A percentile compares a stretch with the other conserved stretches of the same genome.
These are phyloP conservation scores for Branchinecta lynchi DNA, from an alignment of 1,140 invertebrate genomes.

Conservation along the genomic window DNA sequence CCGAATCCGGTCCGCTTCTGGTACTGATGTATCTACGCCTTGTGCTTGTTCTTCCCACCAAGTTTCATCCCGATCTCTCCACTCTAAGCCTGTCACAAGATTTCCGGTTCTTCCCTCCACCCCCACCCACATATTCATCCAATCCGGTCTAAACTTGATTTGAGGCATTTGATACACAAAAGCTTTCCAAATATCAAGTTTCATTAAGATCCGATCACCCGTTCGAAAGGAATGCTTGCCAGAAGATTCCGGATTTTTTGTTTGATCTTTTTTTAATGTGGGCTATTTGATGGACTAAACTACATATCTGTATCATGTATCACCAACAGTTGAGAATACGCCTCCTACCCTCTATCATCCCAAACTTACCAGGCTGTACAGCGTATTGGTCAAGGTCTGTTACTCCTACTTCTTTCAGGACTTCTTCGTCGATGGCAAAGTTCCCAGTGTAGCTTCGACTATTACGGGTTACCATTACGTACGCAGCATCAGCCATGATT, in stretches of 20 bases:
- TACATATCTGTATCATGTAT: too few species aligned
- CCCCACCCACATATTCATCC: not conserved
- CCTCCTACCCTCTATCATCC: too few species aligned
- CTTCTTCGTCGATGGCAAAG: constrained; percentile 86
- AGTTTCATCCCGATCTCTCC: constrained; percentile 4
- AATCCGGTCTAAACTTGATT: too few species aligned
- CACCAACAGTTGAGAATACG: too few species aligned
- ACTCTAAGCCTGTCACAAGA: not conserved
- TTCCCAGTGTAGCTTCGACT: constrained; percentile 65
- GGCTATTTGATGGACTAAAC: too few species aligned
- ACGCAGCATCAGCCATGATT: constrained; percentile 91
- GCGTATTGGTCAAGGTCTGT: constrained; percentile 75
- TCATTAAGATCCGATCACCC: too few species aligned
- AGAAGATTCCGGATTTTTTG: too few species aligned
- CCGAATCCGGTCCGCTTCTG: too few species aligned
- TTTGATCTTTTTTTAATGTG: too few species aligned
- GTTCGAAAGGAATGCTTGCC: too few species aligned
- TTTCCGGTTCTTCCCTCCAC: not conserved
- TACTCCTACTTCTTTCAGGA: constrained; percentile 61
- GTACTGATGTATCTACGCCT: not conserved
- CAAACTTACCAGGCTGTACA: constrained; percentile 49
- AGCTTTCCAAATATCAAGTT: too few species aligned
- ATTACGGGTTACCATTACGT: constrained; percentile 66
- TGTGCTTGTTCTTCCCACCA: constrained; percentile 1
- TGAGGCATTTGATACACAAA: too few species aligned